Conservation (phyloP, 2,113 vertebrate species). For the Catharus minimus region DNA sequence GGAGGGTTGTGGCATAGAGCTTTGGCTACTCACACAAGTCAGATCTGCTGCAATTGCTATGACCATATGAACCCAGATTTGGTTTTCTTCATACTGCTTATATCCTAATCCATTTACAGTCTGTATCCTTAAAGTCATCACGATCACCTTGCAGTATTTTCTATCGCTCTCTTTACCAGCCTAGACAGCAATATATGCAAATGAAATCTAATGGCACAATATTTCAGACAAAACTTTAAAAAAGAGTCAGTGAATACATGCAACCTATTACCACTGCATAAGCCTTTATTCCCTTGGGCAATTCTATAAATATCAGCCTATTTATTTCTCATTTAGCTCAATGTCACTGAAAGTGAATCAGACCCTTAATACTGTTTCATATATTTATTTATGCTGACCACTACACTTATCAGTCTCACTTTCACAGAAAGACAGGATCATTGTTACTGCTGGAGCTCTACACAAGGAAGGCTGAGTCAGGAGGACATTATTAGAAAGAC, state of each 20-base stretch:
- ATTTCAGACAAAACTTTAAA: background rate
- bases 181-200: background rate
- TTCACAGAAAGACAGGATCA: background rate
- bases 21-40: background rate
- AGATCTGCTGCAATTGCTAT: background rate
- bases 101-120: background rate
- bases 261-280: background rate
- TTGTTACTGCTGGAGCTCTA: background rate
- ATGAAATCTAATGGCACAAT: background rate
- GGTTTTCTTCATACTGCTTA: background rate
- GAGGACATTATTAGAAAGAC: background rate
- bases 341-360: constrained; percentile 12
- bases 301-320: background rate
- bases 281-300: background rate
- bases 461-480: background rate
- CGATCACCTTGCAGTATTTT: background rate
- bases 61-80: background rate
- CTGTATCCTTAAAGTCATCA: background rate
- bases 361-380: background rate
- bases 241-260: background rate
- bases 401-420: background rate
- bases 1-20: fast-evolving
- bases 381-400: constrained; percentile 10
- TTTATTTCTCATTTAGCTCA: constrained; percentile 14
- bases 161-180: background rate